Percentiles rank a stretch among this genome's conserved stretches.
Conservation (phyloP, 2,113 vertebrate species). For the Isurus oxyrinchus region DNA sequence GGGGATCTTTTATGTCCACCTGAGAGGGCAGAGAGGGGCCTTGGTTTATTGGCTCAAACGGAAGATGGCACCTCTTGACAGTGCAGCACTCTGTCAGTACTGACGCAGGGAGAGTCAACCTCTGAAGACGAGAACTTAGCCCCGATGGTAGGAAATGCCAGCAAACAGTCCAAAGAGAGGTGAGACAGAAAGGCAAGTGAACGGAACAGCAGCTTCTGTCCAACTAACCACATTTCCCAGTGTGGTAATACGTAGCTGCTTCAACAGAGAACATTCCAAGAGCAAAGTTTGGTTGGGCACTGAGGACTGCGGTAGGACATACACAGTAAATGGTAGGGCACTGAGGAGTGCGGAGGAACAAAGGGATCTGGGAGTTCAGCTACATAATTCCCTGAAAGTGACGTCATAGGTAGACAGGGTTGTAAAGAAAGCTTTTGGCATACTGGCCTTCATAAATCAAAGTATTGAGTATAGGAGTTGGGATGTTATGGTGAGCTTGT, state of each 20-base stretch:
- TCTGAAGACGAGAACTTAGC: background rate
- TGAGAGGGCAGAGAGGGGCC: background rate
- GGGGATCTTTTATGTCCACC: background rate
- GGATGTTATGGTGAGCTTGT: too few relatives aligned
- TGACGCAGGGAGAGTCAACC: background rate
- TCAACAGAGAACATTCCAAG: background rate
- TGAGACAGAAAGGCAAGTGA: background rate
- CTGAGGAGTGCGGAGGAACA: too few relatives aligned
- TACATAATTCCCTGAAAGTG: too few relatives aligned
- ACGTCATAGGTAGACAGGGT: too few relatives aligned
- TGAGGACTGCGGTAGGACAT: too few relatives aligned
- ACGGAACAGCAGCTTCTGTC: background rate
- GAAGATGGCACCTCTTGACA: background rate
- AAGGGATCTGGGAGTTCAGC: too few relatives aligned
- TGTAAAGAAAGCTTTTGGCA: too few relatives aligned
- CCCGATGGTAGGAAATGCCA: background rate
- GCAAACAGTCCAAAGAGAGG: background rate
- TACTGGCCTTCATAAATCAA: too few relatives aligned
- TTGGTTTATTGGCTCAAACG: background rate
- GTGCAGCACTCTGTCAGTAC: background rate
- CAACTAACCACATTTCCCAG: background rate
- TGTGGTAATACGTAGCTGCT: background rate
- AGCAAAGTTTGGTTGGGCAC: too few relatives aligned
- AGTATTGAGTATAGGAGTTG: too few relatives aligned
- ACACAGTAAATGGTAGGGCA: too few relatives aligned